Evolutionary conservation across 2,888 invertebrate genomes (phyloP).

Genomic region (Emmelina monodactyla): DNA sequence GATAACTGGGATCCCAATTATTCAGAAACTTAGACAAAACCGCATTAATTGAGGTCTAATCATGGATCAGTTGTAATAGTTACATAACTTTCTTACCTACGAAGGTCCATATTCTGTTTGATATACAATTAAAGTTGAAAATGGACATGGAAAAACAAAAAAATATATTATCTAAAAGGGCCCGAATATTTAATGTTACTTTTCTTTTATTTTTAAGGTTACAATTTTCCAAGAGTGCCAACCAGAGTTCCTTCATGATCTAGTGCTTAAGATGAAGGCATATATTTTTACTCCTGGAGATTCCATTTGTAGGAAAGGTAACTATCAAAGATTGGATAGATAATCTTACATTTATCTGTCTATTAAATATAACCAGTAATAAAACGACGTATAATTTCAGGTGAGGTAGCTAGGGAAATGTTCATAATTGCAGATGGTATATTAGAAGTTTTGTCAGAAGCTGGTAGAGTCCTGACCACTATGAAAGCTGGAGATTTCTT

Average conservation of each 20-base stretch:
- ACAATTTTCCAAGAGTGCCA: constrained; percentile 97
- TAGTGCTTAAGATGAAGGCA: constrained; percentile 97
- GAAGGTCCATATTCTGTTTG: too few relatives aligned
- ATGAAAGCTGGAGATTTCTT: constrained; percentile 99
- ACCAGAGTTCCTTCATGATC: constrained; percentile 95
- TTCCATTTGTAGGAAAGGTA: constrained; percentile 92
- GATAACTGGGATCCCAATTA: too few relatives aligned
- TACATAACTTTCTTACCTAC: background rate
- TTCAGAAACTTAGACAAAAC: too few relatives aligned
- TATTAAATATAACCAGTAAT: too few relatives aligned
- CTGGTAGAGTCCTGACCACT: constrained; percentile 89
- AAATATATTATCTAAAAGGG: too few relatives aligned
- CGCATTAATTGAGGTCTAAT: too few relatives aligned
- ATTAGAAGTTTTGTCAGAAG: constrained; percentile 93
- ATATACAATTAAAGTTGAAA: too few relatives aligned
- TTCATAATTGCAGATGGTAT: constrained; percentile 98
- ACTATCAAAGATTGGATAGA: too few relatives aligned
- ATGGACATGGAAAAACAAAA: too few relatives aligned
- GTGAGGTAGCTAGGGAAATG: constrained; percentile 95
- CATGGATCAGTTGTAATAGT: too few relatives aligned
- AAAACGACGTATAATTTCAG: constrained; percentile 23
- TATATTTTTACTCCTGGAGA: constrained; percentile 98
- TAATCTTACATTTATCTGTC: too few relatives aligned
- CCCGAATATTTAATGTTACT: background rate
- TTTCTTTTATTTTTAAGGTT: constrained; percentile 67